Base-by-base conservation (phyloP, 1,140 invertebrate genomes). In the Zaprionus ghesquierei region DNA sequence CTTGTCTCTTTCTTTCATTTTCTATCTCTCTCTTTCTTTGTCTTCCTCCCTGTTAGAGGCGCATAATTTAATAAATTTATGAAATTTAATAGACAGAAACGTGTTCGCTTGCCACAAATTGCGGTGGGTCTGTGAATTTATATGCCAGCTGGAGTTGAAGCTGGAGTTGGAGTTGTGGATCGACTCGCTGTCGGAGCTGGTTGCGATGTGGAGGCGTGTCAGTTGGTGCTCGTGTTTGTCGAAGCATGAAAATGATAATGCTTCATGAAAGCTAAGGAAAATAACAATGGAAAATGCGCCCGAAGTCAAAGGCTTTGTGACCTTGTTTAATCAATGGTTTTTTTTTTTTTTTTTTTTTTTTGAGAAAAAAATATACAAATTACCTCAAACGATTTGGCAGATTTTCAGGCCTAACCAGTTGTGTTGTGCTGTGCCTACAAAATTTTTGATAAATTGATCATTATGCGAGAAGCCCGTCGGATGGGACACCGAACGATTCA, bases 41-140 rank as follows among this genome's bases (percentile, higher is more conserved):
- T 55, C 29, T 49, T 5, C 9, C 10, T 10, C 51, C 4, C 44
- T 56, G 20, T 46, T 49, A 41, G 51, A 15, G 44, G 63, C 70
- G 82, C 75, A 86, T 86, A 86, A 87, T 86, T 86, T 86, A 86
- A 86, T 87, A 86, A 86, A 86, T 86, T 86, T 86, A 87, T 86
- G 81, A 87, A 87, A 86, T 86, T 81, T 86, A 87, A 86, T 86
- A 86, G 82, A 87, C 75, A 81, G 75, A 61, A 86, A 86, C 81
- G 81, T 86, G 81, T 87, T 86, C 74, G 75, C 66, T 81, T 71
- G 70, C 81, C 82, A 81, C 81, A 86, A 87, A 81, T 87, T 82
- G 49, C 33, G 86, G 82, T 69, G 50, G 81, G 81, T 86, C 41
- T 46, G 15, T 8, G 68, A 77, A 85, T 85, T 77, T 85, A 85